These are phyloP conservation scores for Eupithecia inturbata DNA, from an alignment of 2,888 invertebrate genomes.

Conservation along the genomic window DNA sequence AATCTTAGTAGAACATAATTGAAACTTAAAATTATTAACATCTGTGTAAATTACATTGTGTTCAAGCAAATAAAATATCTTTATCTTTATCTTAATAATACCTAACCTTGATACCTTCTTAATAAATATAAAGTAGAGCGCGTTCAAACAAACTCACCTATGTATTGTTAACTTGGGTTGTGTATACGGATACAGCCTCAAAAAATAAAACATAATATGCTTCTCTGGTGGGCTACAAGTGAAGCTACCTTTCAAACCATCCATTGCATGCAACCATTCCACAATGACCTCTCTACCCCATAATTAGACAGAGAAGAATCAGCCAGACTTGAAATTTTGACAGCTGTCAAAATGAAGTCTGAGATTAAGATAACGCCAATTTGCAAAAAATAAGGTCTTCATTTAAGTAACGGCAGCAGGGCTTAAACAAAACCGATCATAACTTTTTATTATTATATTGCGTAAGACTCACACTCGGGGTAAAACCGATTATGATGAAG, in stretches of 20 bases:
- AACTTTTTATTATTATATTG: no score
- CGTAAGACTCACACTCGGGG: no score
- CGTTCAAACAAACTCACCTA: background rate
- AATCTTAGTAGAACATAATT: no score
- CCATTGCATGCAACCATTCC: background rate
- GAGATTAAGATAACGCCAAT: slow-evolving; percentile 41
- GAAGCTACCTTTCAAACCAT: slow-evolving; percentile 2
- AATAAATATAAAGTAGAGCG: background rate
- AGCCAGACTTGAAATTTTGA: slow-evolving; percentile 39
- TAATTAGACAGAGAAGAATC: slow-evolving; percentile 46
- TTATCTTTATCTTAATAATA: no score
- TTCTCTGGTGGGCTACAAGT: background rate
- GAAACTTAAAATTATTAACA: no score
- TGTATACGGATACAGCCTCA: background rate
- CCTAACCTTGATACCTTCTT: background rate
- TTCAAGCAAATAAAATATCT: no score
- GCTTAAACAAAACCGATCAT: background rate
- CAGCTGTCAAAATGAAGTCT: slow-evolving; percentile 38
- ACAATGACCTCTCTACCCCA: slow-evolving; percentile 35
- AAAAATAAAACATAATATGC: background rate
- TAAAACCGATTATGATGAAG: no score
- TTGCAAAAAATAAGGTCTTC: slow-evolving; percentile 28
- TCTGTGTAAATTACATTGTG: no score
- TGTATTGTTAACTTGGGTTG: background rate
- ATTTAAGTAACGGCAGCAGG: background rate